A percentile compares a stretch with the other conserved stretches of the same genome.
Evolutionary conservation across 2,113 vertebrate species (phyloP).

Genomic region (Bos javanicus): DNA sequence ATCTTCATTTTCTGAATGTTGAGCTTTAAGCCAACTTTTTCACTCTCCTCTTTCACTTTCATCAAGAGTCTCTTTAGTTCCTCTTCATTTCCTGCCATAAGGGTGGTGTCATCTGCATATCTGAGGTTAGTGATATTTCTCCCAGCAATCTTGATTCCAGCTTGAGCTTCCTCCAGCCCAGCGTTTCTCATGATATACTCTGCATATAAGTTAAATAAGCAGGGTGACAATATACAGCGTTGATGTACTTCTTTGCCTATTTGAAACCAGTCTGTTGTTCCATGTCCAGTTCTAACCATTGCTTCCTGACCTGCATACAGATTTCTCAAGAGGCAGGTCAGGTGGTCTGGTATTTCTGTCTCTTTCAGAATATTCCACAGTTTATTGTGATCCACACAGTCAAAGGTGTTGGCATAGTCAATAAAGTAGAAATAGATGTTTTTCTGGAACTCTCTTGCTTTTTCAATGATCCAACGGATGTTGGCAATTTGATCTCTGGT

Average conservation of each 20-base stretch:
- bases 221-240: neutral
- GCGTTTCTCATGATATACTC: neutral
- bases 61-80: neutral
- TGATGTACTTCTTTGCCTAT: neutral
- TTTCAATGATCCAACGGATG: too few relatives aligned
- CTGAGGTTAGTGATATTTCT: neutral
- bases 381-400: too few relatives aligned
- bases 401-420: too few relatives aligned
- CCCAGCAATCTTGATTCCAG: neutral
- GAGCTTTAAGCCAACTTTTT: neutral
- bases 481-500: too few relatives aligned
- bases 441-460: too few relatives aligned
- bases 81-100: neutral
- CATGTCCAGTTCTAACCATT: too few relatives aligned
- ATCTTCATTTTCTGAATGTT: neutral
- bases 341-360: too few relatives aligned
- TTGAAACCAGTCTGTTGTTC: neutral
- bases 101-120: neutral
- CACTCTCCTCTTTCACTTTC: neutral
- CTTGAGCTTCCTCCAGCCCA: neutral
- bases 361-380: too few relatives aligned
- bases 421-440: too few relatives aligned
- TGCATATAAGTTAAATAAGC: neutral
- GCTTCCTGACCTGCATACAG: too few relatives aligned
- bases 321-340: too few relatives aligned